Base-by-base conservation (phyloP, 2,888 invertebrate species). In the Campoplex nolae region DNA sequence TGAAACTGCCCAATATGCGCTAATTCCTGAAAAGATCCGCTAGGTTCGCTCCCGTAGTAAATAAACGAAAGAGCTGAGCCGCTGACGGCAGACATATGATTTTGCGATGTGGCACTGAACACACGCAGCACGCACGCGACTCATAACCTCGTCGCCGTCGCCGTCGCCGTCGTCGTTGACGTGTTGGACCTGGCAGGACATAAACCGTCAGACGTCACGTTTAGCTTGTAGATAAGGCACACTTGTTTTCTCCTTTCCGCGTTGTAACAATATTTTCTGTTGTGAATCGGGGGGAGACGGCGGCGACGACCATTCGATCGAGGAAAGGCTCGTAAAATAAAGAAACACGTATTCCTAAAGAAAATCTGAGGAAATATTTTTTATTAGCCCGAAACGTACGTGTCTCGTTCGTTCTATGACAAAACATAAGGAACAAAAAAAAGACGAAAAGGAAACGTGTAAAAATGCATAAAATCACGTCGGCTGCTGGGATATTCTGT, bases 391-490 rank as follows among this genome's bases (percentile, higher is more conserved):
- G 18, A 51, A n/a, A 18, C 18, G 6, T 51, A n/a, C 51, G 51
- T 51, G n/a, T n/a, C 4, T n/a, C 18, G 51, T n/a, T 51, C 18
- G n/a, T 51, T 51, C 51, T 7, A 51, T 51, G n/a, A 51, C 2
- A 23, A 28, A 28, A 58, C 51, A 62, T 32, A 32, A 18, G n/a
- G 7, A 51, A 51, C 4, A 51, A 51, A 0, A 0, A 51, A n/a
- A 51, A 51, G 88, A 38, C 38, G 0, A 38, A 38, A 38, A 38
- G 38, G 38, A 38, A 3, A 38, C 3, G 38, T 89, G 79, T 83
- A 58, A 85, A 88, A 80, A 91, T 89, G 85, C 93, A 92, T 93
- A 92, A 89, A 89, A 80, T 90, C 84, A 82, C 88, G 78, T 88
- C 89, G 70, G 83, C 88, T 28, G 62, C 32, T 32, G 16, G 32